Conservation (phyloP, 2,113 vertebrate genomes). For the Sturnus vulgaris region DNA sequence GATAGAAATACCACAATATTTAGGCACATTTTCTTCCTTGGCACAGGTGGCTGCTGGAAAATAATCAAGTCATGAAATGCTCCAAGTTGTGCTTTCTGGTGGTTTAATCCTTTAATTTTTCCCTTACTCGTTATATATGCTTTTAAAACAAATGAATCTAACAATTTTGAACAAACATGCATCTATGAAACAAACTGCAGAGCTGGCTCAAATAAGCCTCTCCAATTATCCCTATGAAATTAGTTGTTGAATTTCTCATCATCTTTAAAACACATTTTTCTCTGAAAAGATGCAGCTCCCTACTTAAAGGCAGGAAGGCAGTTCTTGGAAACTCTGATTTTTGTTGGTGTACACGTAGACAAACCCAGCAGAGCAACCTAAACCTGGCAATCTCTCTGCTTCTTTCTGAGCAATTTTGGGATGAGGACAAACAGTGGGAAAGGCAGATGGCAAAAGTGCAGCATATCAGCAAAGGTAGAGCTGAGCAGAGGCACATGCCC, state of each 20-base stretch:
- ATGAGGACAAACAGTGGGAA: not conserved
- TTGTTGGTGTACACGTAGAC: not conserved
- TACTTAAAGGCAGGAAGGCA: not conserved
- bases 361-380: not conserved
- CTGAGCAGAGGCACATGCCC: not conserved
- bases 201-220: not conserved
- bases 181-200: not conserved
- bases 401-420: not conserved
- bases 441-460: not conserved
- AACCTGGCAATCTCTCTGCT: not conserved
- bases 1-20: not conserved
- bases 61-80: not conserved
- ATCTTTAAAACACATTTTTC: not conserved
- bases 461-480: not conserved
- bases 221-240: not conserved
- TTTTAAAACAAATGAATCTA: not conserved
- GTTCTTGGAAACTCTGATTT: not conserved
- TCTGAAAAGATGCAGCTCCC: not conserved
- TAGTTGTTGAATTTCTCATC: not conserved
- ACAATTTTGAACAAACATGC: not conserved
- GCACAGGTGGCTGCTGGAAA: conserved; percentile 12
- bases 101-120: not conserved
- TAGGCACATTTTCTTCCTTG: conserved; percentile 8
- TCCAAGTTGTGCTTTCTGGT: not conserved
- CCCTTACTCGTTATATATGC: not conserved